Evolutionary conservation across 2,113 vertebrate species (phyloP).

Genomic region (Dromas ardeola): DNA sequence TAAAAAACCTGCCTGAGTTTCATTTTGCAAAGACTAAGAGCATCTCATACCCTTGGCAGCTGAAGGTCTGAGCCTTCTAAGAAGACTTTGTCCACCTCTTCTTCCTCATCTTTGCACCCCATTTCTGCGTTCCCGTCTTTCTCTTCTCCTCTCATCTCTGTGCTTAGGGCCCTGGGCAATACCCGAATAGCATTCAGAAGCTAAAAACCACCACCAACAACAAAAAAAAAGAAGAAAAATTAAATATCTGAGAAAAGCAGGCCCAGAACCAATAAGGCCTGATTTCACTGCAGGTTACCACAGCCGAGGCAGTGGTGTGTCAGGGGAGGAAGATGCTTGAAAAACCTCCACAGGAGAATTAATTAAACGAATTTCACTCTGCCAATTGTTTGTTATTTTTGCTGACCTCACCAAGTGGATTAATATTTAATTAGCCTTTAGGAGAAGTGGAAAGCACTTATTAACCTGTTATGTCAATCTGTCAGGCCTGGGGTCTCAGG

Average conservation of each 20-base stretch:
- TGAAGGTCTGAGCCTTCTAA: not conserved
- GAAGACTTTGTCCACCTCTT: not conserved
- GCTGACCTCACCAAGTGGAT: constrained; percentile 98
- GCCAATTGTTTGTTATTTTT: constrained; percentile 90
- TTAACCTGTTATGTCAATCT: constrained; percentile 98
- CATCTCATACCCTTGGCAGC: not conserved
- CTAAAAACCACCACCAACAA: not conserved
- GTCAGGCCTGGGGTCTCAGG: constrained; percentile 82
- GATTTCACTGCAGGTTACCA: constrained; percentile 52
- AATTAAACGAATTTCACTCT: constrained; percentile 89
- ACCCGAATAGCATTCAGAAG: not conserved
- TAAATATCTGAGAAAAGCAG: constrained; percentile 12
- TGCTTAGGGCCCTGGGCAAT: not conserved
- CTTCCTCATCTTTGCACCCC: not conserved
- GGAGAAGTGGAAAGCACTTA: constrained; percentile 93
- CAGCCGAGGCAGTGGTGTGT: constrained; percentile 22
- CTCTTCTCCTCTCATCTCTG: not conserved
- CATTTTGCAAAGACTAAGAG: not conserved
- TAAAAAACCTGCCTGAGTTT: not conserved
- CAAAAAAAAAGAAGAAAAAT: constrained; percentile 15
- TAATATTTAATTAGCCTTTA: constrained; percentile 99
- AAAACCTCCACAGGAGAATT: constrained; percentile 86
- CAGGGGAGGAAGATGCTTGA: constrained; percentile 72
- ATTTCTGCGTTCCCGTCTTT: not conserved
- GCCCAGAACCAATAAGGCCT: constrained; percentile 63